phyloP scores from a whole-genome alignment of 2,888 invertebrate genomes.

The Polymixis flavicincta region DNA sequence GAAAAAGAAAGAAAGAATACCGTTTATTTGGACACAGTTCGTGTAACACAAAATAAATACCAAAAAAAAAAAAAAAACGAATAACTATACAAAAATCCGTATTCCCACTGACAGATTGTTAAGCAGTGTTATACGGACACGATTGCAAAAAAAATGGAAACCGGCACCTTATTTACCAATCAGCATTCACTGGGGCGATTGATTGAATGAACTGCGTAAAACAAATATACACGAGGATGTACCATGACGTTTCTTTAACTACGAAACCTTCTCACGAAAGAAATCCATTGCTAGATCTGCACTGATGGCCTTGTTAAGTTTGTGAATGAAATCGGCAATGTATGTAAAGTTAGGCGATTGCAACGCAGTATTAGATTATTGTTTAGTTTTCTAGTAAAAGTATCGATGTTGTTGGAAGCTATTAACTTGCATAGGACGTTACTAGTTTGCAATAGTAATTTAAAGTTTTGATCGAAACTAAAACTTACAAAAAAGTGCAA shows the following conservation, averaged over 20 bases:
- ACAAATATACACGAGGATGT: constrained; percentile 69
- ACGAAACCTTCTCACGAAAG: background rate
- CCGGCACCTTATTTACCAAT: constrained; percentile 81
- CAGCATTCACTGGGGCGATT: constrained; percentile 81
- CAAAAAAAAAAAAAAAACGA: too few species aligned
- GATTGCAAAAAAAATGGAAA: constrained; percentile 71
- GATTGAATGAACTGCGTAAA: constrained; percentile 82
- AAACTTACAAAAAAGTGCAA: constrained; percentile 75
- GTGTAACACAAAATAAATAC: too few species aligned
- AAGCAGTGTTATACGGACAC: constrained; percentile 70
- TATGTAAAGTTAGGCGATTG: background rate
- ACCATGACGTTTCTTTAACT: constrained; percentile 32
- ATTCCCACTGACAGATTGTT: constrained; percentile 80
- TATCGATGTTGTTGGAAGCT: constrained; percentile 71
- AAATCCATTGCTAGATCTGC: constrained; percentile 21
- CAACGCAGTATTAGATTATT: background rate
- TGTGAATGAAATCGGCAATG: constrained; percentile 13
- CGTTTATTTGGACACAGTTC: too few species aligned
- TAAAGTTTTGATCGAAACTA: constrained; percentile 81
- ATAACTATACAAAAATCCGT: constrained; percentile 45
- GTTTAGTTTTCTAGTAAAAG: constrained; percentile 37
- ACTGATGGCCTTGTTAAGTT: fast-evolving
- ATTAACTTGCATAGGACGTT: constrained; percentile 79
- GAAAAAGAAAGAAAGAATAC: too few species aligned
- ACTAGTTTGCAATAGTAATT: constrained; percentile 82